A percentile compares a stretch with the other conserved stretches of the same genome.
Conservation (phyloP, 2,113 vertebrate species). For the Nothoprocta perdicaria region DNA sequence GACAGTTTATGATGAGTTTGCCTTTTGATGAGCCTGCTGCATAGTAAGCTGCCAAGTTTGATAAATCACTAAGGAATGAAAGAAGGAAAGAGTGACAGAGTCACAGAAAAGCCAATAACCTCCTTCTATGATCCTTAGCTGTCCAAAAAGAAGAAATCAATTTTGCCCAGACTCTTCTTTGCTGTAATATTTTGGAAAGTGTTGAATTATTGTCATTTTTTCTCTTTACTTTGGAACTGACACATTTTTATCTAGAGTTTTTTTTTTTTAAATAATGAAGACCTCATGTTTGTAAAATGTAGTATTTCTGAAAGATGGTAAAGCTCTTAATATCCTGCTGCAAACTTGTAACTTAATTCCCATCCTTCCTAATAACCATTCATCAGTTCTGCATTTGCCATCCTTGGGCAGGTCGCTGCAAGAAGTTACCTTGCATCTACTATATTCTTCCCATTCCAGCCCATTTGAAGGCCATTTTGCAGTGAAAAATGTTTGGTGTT, state of each 20-base stretch:
- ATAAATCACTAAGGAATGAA: not conserved
- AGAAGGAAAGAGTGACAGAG: not conserved
- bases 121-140: not conserved
- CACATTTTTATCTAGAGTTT: not conserved
- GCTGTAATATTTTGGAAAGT: slow-evolving; percentile 31
- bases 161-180: not conserved
- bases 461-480: not conserved
- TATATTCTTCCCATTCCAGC: not conserved
- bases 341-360: not conserved
- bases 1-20: not conserved
- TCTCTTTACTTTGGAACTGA: not conserved
- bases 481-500: not conserved
- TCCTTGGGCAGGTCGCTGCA: not conserved
- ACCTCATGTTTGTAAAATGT: slow-evolving; percentile 37
- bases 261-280: slow-evolving; percentile 1
- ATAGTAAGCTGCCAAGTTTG: slow-evolving; percentile 12
- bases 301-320: not conserved
- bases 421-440: not conserved
- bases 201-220: not conserved
- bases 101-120: not conserved
- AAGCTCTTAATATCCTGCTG: not conserved
- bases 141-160: slow-evolving; percentile 2
- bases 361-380: not conserved
- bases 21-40: not conserved
- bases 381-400: not conserved